Evolutionary conservation across 2,113 vertebrate species (phyloP), one percentile per base, ranked within the genome.

Genomic region (Lophochroa leadbeateri): DNA sequence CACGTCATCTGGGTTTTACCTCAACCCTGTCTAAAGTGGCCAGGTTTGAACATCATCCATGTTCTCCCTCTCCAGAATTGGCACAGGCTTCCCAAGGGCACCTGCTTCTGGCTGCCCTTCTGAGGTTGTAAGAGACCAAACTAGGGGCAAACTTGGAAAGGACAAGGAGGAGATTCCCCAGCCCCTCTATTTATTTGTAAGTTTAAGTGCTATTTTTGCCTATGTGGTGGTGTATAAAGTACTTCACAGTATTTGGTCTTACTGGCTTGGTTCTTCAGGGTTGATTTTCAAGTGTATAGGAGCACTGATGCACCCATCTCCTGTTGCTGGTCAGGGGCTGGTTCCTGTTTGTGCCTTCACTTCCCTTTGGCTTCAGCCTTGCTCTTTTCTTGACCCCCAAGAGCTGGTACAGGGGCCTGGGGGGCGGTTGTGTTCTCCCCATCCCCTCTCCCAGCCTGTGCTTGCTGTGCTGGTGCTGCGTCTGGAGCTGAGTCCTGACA

Each of bases 171-270:
- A 86, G 31, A 80, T 71, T 92, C 86, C 96, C 85, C 35, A 15
- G 68, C 58, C 92, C 89, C 80, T 86, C 50, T 93, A 90, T 96
- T 96, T 96, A 96, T 96, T 96, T 96, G 94, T 95, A 96, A 78
- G 90, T 93, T 95, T 88, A 95, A 95, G 68, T 94, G 92, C 88
- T 96, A 64, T 92, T 94, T 93, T 95, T 94, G 78, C 91, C 92
- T 82, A 1, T 71, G 86, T 95, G 88, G 47, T 93, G 85, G 79
- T 93, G 77, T 94, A 67, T 92, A 82, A 92, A 90, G 88, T 90
- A 44, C 50, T 92, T 95, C 49, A 55, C 6, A 1, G 23, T 70
- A 28, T 72, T 75, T 88, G 94, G 80, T 86, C 81, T 87, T 86
- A n/a, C 65, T 74, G 88, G 78, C 58, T 86, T 74, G 17, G 61